These are phyloP conservation scores for Paedocypris micromegethes DNA, from an alignment of 2,797 vertebrate species.

Conservation along the genomic window DNA sequence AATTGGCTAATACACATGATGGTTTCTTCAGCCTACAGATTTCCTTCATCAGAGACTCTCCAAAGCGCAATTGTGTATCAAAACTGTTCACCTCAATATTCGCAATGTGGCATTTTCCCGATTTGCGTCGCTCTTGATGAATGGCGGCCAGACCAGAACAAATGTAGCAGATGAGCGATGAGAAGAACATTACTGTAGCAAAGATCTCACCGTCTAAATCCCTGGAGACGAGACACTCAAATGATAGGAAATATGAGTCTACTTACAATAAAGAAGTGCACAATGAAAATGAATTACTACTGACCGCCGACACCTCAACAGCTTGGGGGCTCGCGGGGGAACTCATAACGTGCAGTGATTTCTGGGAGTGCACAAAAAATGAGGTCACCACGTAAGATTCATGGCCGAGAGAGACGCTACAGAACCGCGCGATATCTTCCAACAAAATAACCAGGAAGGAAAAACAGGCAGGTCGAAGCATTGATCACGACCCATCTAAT, in stretches of 20 bases:
- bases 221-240: slow-evolving; percentile 29
- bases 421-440: slow-evolving; percentile 18
- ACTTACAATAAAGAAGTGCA: slow-evolving; percentile 39
- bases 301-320: slow-evolving; percentile 46
- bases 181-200: slow-evolving; percentile 12
- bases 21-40: too few species aligned
- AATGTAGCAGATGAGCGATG: slow-evolving; percentile 1
- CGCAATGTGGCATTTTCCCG: too few species aligned
- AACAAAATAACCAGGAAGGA: slow-evolving; percentile 23
- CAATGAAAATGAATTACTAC: slow-evolving; percentile 49
- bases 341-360: slow-evolving; percentile 26
- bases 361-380: slow-evolving; percentile 37
- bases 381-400: slow-evolving; percentile 43
- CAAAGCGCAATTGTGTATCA: too few species aligned
- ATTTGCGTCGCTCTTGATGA: neutral
- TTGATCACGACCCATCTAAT: slow-evolving; percentile 43
- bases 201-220: slow-evolving; percentile 3
- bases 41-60: too few species aligned
- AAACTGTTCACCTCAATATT: too few species aligned
- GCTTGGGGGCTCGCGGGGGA: slow-evolving; percentile 40
- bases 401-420: slow-evolving; percentile 35
- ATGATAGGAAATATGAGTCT: slow-evolving; percentile 40
- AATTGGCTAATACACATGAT: too few species aligned
- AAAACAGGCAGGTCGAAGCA: slow-evolving; percentile 36
- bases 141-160: neutral